Evolutionary conservation across 2,888 invertebrate genomes (phyloP), one percentile per base, ranked within the genome.

Genomic region (Zaprionus lineosus): DNA sequence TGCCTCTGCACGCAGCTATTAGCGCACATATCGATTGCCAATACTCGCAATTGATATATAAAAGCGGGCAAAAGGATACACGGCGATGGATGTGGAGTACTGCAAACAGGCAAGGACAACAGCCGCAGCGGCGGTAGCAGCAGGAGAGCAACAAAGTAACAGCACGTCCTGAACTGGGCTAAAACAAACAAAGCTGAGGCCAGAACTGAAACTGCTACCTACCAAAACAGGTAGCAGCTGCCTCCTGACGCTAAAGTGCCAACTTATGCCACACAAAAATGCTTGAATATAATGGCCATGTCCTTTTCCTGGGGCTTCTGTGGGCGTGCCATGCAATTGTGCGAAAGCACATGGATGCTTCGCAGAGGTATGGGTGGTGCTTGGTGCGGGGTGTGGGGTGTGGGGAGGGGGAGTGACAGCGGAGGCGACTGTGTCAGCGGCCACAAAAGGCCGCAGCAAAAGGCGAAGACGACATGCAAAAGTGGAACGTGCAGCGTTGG

Each of bases 231-330:
- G 81, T 78, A 84, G 82, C 81, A 82, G 84, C 74, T 82, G 78
- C 74, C 84, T 73, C 60, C 81, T 74, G 78, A 60, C 69, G 68
- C 72, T 76, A 84, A 82, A 82, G 82, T 84, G 84, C 76, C 84
- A 84, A 82, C 84, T 84, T 84, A 84, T 84, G 83, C 61, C 73
- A 59, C 76, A 74, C 74, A 78, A 82, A 75, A 70, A 82, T 82
- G 72, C 83, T 83, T 83, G 81, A 79, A 76, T 76, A 76, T 83
- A 79, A 79, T 83, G 72, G 83, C 58, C 57, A 46, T 61, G 65
- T 48, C 41, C 33, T 53, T 48, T 55, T 60, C 67, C 24, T 26
- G 18, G 9, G 16, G 21, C 9, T 28, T 14, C 21, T 24, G 50
- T 33, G 48, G 50, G 67, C 59, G 46, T 67, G 70, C 70, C 60